Evolutionary conservation across 2,888 invertebrate species (phyloP), one percentile per base, ranked within the genome.

Genomic region (Leptarthrus brevirostris): DNA sequence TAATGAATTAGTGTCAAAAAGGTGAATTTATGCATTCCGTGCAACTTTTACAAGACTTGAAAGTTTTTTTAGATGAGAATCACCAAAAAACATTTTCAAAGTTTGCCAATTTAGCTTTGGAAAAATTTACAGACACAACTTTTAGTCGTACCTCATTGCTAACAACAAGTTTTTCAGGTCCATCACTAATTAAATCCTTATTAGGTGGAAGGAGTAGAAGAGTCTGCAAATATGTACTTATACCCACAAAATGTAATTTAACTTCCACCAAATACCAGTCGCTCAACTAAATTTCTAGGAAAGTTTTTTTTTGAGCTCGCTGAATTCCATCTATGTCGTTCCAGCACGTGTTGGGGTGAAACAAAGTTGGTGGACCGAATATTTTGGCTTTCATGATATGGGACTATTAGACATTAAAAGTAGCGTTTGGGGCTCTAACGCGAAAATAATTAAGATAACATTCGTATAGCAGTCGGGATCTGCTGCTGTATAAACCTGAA

Each of bases 191-290:
- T 56, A 56, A 56, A 56, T 56, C 30, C 56, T 56, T 30, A 56
- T 56, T 56, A 16, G 30, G 30, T 24, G 5, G 56, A 30, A 56
- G 56, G 24, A 24, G 6, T 34, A 10, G 5, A 8, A 5, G 53
- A 20, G 24, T 53, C 12, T 53, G 53, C 53, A n/a, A n/a, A n/a
- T n/a, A n/a, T 30, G 30, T 30, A 26, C 16, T 16, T 6, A 56
- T 56, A 10, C 56, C 56, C 56, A 24, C 16, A 56, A 56, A 56
- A 56, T 30, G 56, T 56, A 56, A 56, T 56, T 56, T 56, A 56
- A 56, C 56, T 56, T 56, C 56, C 30, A 26, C 56, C 30, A 56
- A 30, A 56, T 56, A 16, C 56, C 26, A 56, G 26, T 56, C 16
- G 30, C 30, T 26, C 30, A 10, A 26, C 30, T 56, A 16, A 56